Evolutionary conservation across 2,113 vertebrate genomes (phyloP).

Genomic region (Acrocephalus kingi): DNA sequence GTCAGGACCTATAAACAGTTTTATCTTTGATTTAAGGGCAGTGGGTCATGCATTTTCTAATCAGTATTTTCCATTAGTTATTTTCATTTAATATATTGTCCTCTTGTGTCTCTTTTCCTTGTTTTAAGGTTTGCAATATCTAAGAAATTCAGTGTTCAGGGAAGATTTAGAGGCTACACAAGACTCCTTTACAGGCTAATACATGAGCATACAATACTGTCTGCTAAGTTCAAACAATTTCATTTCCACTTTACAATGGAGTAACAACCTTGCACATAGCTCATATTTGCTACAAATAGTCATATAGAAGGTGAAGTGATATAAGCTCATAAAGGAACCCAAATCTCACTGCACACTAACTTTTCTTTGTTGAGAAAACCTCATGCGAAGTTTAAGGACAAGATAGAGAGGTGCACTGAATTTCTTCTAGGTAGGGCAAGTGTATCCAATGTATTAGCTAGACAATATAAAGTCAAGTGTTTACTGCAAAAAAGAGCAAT

Average conservation of each 20-base stretch:
- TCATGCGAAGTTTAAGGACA: background rate
- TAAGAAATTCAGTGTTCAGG: background rate
- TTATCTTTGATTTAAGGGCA: background rate
- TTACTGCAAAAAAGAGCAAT: background rate
- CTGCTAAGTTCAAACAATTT: background rate
- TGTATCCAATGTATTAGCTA: background rate
- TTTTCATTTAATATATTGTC: background rate
- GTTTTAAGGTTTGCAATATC: background rate
- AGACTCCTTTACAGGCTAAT: background rate
- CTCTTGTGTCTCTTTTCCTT: background rate
- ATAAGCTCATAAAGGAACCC: background rate
- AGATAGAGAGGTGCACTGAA: background rate
- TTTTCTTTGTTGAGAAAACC: background rate
- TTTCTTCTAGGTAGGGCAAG: background rate
- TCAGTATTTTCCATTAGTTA: background rate
- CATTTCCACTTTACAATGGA: background rate
- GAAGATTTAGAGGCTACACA: background rate
- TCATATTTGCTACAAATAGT: background rate
- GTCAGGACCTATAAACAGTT: background rate
- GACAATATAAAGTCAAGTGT: background rate
- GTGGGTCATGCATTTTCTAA: background rate
- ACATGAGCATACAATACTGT: background rate
- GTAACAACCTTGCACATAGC: background rate
- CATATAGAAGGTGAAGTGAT: accelerated
- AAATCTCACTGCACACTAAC: background rate